Conservation (phyloP, 2,797 vertebrate genomes). For the Yasuhikotakia modesta region DNA sequence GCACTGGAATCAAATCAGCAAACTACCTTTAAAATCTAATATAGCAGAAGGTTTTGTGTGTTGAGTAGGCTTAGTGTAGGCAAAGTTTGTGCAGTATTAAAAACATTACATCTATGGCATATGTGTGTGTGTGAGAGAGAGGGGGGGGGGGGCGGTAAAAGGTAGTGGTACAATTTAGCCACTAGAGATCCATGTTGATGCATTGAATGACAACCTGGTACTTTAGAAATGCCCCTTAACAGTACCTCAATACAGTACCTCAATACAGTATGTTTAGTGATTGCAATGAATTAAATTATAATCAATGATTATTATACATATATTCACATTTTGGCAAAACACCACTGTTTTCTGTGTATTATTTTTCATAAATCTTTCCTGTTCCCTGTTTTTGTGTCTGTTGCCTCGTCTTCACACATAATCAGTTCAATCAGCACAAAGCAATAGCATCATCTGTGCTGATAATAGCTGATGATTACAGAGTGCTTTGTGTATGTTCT, state of each 20-base stretch:
- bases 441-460: conserved; percentile 51
- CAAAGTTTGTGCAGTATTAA: no score
- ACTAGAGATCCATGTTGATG: conserved; percentile 70
- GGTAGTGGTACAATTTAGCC: conserved; percentile 44
- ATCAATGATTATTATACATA: not conserved
- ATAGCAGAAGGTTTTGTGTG: no score
- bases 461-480: conserved; percentile 56
- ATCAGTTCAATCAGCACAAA: conserved; percentile 54
- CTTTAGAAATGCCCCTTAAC: no score
- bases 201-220: conserved; percentile 5
- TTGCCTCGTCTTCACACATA: conserved; percentile 9
- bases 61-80: no score
- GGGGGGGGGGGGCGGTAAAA: not conserved
- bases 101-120: no score
- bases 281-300: not conserved
- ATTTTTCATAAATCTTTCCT: not conserved
- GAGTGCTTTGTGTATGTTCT: conserved; percentile 40
- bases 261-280: not conserved
- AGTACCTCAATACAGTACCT: not conserved
- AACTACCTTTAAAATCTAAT: no score
- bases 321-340: not conserved
- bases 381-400: not conserved
- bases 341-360: not conserved
- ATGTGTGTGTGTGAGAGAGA: no score
- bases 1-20: no score